Base-by-base conservation (phyloP, 2,888 invertebrate species). In the Tryphoninae sp. region DNA sequence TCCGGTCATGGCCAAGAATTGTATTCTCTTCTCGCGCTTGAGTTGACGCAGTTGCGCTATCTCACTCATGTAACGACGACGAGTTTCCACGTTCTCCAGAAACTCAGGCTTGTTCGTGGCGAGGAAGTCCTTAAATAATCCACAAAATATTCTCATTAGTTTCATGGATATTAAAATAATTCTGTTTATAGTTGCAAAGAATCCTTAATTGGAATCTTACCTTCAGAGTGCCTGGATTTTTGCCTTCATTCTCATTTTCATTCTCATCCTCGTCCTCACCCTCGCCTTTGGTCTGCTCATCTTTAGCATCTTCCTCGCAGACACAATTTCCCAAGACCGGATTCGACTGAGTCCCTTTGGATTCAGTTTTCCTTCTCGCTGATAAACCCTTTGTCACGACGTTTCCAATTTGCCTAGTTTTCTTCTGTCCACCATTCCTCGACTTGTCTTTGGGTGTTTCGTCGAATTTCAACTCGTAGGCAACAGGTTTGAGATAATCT, bases 101-200 rank as follows among this genome's bases (percentile, higher is more conserved):
- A 96, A 97, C 81, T 95, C 94, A 0, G 97, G 97, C 45, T 95
- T 94, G 86, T 96, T 95, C 83, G 91, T 93, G 84, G 94, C 93
- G 86, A 97, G 93, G 89, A 95, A 95, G 78, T 96, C 96, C 93
- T 96, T 23, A 1, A 93, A 6, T 42, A 13, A 26, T 4, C 80
- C 7, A 16, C 68, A 9, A 40, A 55, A 68, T 53, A 1, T 33
- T 33, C 6, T 33, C 33, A 55, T 40, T 19, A 9, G 0, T 26
- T 49, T 45, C 4, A 23, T 19, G 26, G 4, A 33, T 16, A 53
- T 51, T 51, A 8, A 13, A 16, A 23, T 26, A 9, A 13, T 51
- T 51, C 16, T 16, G 49, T 71, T 45, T 49, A n/a, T 1, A 69
- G 16, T 9, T 13, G 84, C 85, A 86, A 84, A 88, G 88, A 84